phyloP scores from a whole-genome alignment of 2,113 vertebrate genomes.

The Tyto alba region DNA sequence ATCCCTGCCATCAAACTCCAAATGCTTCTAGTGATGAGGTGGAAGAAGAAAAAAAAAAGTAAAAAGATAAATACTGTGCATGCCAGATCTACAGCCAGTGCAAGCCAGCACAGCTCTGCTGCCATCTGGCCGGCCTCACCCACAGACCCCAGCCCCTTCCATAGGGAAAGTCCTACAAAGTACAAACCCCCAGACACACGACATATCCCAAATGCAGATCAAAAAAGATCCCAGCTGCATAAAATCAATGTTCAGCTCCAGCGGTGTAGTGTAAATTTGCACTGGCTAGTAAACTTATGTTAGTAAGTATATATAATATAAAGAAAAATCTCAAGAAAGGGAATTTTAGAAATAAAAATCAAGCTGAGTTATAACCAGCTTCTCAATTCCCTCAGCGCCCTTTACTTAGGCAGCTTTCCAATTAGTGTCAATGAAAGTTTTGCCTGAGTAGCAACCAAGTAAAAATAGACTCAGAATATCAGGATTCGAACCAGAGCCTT shows the following conservation, averaged over 20 bases:
- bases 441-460: not conserved
- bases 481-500: not conserved
- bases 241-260: not conserved
- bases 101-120: not conserved
- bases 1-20: not conserved
- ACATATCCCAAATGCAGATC: not conserved
- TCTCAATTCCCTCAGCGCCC: not conserved
- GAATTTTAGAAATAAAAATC: not conserved
- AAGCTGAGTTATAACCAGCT: not conserved
- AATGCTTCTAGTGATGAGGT: not conserved
- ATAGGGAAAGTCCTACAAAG: not conserved
- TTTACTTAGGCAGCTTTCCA: constrained; percentile 37
- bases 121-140: not conserved
- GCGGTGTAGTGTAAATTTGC: not conserved
- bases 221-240: not conserved
- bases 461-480: constrained; percentile 42
- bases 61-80: not conserved
- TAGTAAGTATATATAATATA: not conserved
- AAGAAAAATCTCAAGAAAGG: not conserved
- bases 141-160: not conserved
- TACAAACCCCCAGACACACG: not conserved
- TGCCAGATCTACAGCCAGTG: not conserved
- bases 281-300: rapidly evolving
- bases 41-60: rapidly evolving
- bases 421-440: constrained; percentile 29